Base-by-base conservation (phyloP, 2,888 invertebrate species). In the Tetranychus piercei region DNA sequence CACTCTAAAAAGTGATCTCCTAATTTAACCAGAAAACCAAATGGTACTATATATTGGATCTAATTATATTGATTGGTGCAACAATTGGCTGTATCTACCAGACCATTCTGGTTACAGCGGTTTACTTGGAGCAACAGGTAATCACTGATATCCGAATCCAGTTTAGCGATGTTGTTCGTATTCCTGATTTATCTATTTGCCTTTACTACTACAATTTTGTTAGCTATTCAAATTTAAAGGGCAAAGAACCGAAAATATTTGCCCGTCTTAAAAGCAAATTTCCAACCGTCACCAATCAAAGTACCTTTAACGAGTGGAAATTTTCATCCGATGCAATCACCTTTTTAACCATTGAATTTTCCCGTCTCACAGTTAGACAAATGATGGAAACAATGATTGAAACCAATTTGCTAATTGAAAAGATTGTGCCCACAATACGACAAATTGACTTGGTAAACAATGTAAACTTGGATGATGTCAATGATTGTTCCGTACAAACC, bases 171-270 rank as follows among this genome's bases (percentile, higher is more conserved):
- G 44, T 44, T 15, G 20, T 44, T 34, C n/a, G 43, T n/a, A 20
- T 71, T n/a, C 71, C 71, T 45, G 71, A 71, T 71, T 11, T 71
- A 5, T 44, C 44, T 15, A 18, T 71, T 45, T 71, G 71, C 15
- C 45, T 71, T 71, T 45, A 44, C 34, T 71, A 44, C 18, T 45
- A 43, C 45, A 43, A 71, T 43, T 71, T 71, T 34, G 44, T 71
- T 11, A 34, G n/a, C 34, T 71, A 23, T 20, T 9, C 34, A 43
- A 44, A 43, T 7, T 15, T 71, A 15, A 71, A 44, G 20, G 20
- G 34, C 6, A 11, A 44, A 44, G n/a, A 23, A 2, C 71, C 71
- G 44, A 71, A 43, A 69, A 69, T 69, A 69, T 69, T 69, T 23
- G 11, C n/a, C 15, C 69, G 69, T 69, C 6, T 69, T 11, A 69